Base-by-base conservation (phyloP, 2,888 invertebrate genomes). In the Nymphalis c-album region DNA sequence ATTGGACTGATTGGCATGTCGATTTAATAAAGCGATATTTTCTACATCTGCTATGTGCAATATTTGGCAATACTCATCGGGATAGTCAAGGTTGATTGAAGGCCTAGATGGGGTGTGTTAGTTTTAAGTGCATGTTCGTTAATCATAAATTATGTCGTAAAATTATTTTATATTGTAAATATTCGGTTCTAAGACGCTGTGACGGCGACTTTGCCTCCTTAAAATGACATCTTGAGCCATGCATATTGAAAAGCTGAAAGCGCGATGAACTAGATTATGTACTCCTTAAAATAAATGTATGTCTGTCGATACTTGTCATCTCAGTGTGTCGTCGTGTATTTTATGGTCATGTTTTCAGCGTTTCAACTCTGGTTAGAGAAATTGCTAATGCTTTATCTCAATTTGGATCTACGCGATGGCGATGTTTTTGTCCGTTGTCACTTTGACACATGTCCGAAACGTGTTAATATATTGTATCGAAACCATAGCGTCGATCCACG, bases 11-110 rank as follows among this genome's bases (percentile, higher is more conserved):
- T 67, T 71, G 71, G 72, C 72, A 69, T 74, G 70, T 74, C 74
- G 65, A 67, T 69, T 68, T 67, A 63, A 63, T 66, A 66, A 70
- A 63, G 64, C 64, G 64, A 71, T 76, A 73, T 73, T 72, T 73
- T 74, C 70, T 61, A 71, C 69, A 74, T 66, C 64, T 73, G 67
- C 83, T 81, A 81, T 85, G 91, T 91, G 91, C 91, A 91, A 91
- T 91, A 91, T 89, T 88, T 83, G 86, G 87, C 86, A 91, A 91
- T 91, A 91, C 91, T 91, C 91, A 88, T 85, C 78, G 81, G 71
- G 80, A 79, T 88, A 89, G 88, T 87, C 85, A 84, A 77, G 78
- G 78, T 82, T 76, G 76, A 76, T 60, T 66, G 55, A 77, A 81
- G 77, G 81, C 78, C 79, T 81, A 78, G 79, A 72, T 77, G 78